phyloP scores from a whole-genome alignment of 1,140 invertebrate species.

The Eurytemora carolleeae region DNA sequence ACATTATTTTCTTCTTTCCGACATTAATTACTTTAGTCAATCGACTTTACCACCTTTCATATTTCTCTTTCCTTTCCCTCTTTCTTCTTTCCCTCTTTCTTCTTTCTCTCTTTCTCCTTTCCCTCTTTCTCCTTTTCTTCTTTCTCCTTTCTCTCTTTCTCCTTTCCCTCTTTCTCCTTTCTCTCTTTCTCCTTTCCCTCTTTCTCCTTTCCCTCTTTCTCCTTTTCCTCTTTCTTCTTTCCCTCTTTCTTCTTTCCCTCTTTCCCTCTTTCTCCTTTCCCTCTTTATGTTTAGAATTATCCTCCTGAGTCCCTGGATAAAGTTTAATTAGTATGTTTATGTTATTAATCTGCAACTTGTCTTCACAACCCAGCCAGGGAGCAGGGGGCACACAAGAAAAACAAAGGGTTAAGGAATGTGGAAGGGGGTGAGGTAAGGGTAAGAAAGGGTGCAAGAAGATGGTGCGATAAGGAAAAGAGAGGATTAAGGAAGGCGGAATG shows the following conservation, averaged over 20 bases:
- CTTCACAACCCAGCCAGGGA: too few relatives aligned
- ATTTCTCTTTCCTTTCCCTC: conserved; percentile 11
- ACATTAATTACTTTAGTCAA: too few relatives aligned
- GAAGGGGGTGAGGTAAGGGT: too few relatives aligned
- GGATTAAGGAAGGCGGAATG: too few relatives aligned
- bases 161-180: not conserved
- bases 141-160: conserved; percentile 8
- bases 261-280: not conserved
- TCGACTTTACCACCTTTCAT: conserved; percentile 9
- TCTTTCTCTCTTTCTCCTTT: conserved; percentile 9
- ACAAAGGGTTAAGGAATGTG: too few relatives aligned
- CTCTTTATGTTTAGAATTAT: not conserved
- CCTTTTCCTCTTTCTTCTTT: conserved; percentile 16
- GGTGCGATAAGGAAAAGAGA: too few relatives aligned
- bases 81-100: conserved; percentile 1
- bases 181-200: conserved; percentile 10
- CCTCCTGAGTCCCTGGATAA: too few relatives aligned
- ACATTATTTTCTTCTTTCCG: too few relatives aligned
- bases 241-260: not conserved
- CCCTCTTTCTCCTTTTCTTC: conserved; percentile 17
- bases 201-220: conserved; percentile 13
- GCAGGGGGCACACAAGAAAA: too few relatives aligned
- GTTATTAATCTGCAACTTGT: too few relatives aligned
- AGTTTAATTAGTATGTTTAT: too few relatives aligned
- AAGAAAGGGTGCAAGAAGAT: too few relatives aligned